Conservation (phyloP, 1,140 invertebrate genomes). For the Lasioglossum albipes region DNA sequence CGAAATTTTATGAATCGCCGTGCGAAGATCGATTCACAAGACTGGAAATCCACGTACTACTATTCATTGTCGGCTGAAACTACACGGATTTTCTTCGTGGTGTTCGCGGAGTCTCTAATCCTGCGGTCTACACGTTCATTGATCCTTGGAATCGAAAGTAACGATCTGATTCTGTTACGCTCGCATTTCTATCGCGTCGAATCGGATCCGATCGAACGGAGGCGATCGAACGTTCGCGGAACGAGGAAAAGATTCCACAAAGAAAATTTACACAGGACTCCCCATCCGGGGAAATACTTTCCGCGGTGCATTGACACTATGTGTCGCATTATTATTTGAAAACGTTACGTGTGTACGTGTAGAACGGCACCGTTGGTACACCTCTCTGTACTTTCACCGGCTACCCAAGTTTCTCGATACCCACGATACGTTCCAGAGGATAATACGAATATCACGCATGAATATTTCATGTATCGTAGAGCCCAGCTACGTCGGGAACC, state of each 20-base stretch:
- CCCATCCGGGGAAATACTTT: conserved; percentile 4
- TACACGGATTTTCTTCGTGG: too few relatives aligned
- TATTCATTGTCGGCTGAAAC: background rate
- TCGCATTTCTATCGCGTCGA: background rate
- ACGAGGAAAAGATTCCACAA: background rate
- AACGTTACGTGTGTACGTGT: conserved; percentile 10
- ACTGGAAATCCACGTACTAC: background rate
- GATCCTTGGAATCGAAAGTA: background rate
- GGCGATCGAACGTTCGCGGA: background rate
- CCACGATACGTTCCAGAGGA: conserved; percentile 37
- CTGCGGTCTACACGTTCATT: background rate
- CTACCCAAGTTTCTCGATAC: conserved; percentile 49
- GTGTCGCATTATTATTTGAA: conserved; percentile 29
- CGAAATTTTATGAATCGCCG: too few relatives aligned
- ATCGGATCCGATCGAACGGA: too few relatives aligned
- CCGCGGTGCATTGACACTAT: conserved; percentile 18
- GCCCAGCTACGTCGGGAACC: conserved; percentile 1
- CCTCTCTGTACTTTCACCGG: conserved; percentile 44
- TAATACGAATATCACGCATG: conserved; percentile 38
- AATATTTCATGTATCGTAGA: conserved; percentile 29
- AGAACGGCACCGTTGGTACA: conserved; percentile 8
- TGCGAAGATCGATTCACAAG: too few relatives aligned
- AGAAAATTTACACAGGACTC: background rate
- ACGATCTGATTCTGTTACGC: background rate
- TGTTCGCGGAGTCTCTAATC: too few relatives aligned